A percentile compares a stretch with the other conserved stretches of the same genome.
phyloP scores from a whole-genome alignment of 2,888 invertebrate species.

The Agapetus fuscipes region DNA sequence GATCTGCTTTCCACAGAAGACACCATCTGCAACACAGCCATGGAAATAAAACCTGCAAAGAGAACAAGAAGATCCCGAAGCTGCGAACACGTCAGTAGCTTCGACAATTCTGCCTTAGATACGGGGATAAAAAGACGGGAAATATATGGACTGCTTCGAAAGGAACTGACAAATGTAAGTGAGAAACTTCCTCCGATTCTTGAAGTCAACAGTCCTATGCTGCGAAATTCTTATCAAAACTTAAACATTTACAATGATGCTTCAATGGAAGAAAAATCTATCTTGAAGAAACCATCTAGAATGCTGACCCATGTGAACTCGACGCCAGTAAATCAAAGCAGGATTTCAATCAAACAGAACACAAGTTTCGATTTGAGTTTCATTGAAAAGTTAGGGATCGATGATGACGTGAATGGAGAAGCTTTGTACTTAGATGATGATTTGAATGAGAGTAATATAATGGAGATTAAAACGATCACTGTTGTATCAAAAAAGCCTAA shows the following conservation, averaged over 20 bases:
- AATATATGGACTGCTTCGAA: slow-evolving; percentile 33
- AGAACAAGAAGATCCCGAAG: slow-evolving; percentile 36
- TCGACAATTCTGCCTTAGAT: slow-evolving; percentile 40
- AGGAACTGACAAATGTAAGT: slow-evolving; percentile 38
- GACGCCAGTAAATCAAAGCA: slow-evolving; percentile 33
- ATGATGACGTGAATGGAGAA: slow-evolving; percentile 35
- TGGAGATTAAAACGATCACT: slow-evolving; percentile 45
- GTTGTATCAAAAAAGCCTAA: slow-evolving; percentile 26
- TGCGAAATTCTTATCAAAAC: slow-evolving; percentile 5
- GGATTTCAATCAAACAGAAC: slow-evolving; percentile 31
- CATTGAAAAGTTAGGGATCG: slow-evolving; percentile 37
- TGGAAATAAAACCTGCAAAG: slow-evolving; percentile 39
- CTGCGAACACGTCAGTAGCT: slow-evolving; percentile 31
- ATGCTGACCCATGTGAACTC: slow-evolving; percentile 28
- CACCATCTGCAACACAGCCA: slow-evolving; percentile 40
- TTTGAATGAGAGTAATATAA: slow-evolving; percentile 44
- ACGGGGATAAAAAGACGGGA: slow-evolving; percentile 32
- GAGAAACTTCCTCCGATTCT: slow-evolving; percentile 22
- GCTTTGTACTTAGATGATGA: slow-evolving; percentile 41
- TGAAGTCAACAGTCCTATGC: slow-evolving; percentile 12
- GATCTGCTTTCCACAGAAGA: slow-evolving; percentile 41
- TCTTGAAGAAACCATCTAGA: slow-evolving; percentile 6
- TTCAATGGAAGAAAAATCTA: slow-evolving; percentile 31
- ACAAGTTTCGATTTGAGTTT: slow-evolving; percentile 31
- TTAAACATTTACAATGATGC: slow-evolving; percentile 23